phyloP scores from a whole-genome alignment of 2,888 invertebrate species.

The Mycalesis mineus region DNA sequence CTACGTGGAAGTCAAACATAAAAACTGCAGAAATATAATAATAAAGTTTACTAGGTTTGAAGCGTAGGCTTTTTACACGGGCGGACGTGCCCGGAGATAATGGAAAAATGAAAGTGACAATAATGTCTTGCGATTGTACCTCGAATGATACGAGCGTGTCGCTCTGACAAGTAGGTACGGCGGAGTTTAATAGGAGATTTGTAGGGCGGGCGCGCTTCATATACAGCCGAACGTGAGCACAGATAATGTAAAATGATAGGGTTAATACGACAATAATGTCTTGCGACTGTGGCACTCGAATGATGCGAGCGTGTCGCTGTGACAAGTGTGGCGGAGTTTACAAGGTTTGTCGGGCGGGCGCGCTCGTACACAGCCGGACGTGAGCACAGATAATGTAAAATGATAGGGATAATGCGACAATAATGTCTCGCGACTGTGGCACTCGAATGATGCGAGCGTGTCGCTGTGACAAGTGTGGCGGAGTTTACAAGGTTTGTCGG shows the following conservation, averaged over 20 bases:
- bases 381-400: too few relatives aligned
- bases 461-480: slow-evolving; percentile 26
- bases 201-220: slow-evolving; percentile 34
- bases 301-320: slow-evolving; percentile 10
- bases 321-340: slow-evolving; percentile 38
- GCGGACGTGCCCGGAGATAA: too few relatives aligned
- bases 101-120: not conserved
- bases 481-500: slow-evolving; percentile 45
- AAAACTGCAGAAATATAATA: too few relatives aligned
- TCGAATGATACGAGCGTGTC: slow-evolving; percentile 6
- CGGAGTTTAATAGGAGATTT: slow-evolving; percentile 48
- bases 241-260: too few relatives aligned
- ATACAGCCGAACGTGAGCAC: too few relatives aligned
- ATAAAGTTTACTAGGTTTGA: slow-evolving; percentile 49
- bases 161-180: slow-evolving; percentile 24
- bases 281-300: slow-evolving; percentile 4
- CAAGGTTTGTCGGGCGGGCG: slow-evolving; percentile 40
- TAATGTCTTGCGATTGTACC: slow-evolving; percentile 2
- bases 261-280: not conserved
- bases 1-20: too few relatives aligned
- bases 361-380: too few relatives aligned
- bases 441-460: slow-evolving; percentile 4
- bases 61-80: too few relatives aligned
- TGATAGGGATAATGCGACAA: too few relatives aligned
- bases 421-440: slow-evolving; percentile 2